Percentiles rank a stretch among this genome's conserved stretches.
phyloP scores from a whole-genome alignment of 2,797 vertebrate genomes.

The Tenualosa ilisha region DNA sequence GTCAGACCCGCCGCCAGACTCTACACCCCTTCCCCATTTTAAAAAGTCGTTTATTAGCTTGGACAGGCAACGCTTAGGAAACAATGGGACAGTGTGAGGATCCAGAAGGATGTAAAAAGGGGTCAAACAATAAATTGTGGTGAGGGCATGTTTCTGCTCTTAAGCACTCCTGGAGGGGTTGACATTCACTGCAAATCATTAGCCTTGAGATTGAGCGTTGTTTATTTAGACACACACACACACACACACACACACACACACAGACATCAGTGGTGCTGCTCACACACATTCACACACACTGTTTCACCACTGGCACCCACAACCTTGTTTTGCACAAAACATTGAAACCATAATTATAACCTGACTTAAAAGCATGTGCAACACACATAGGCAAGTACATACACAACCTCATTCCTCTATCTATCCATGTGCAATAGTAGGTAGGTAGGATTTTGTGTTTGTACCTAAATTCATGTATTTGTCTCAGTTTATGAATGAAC shows the following conservation, averaged over 20 bases:
- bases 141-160: background rate
- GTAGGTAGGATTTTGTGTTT: background rate
- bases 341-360: background rate
- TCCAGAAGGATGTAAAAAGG: too few relatives aligned
- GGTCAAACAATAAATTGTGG: slow-evolving; percentile 14
- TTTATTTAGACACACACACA: slow-evolving; percentile 13
- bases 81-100: slow-evolving; percentile 19
- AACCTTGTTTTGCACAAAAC: slow-evolving; percentile 19
- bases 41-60: slow-evolving; percentile 17
- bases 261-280: too few relatives aligned
- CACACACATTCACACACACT: background rate
- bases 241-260: slow-evolving; percentile 26
- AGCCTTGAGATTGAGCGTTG: slow-evolving; percentile 23
- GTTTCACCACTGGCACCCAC: background rate
- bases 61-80: slow-evolving; percentile 5
- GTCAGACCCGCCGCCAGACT: background rate
- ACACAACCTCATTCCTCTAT: background rate
- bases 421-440: background rate
- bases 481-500: background rate
- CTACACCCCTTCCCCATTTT: background rate
- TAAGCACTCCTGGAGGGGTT: slow-evolving; percentile 24
- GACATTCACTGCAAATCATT: slow-evolving; percentile 48
- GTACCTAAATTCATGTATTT: background rate
- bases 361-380: slow-evolving; percentile 5
- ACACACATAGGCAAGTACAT: background rate